phyloP scores from a whole-genome alignment of 2,113 vertebrate genomes.

The Hemicordylus capensis region DNA sequence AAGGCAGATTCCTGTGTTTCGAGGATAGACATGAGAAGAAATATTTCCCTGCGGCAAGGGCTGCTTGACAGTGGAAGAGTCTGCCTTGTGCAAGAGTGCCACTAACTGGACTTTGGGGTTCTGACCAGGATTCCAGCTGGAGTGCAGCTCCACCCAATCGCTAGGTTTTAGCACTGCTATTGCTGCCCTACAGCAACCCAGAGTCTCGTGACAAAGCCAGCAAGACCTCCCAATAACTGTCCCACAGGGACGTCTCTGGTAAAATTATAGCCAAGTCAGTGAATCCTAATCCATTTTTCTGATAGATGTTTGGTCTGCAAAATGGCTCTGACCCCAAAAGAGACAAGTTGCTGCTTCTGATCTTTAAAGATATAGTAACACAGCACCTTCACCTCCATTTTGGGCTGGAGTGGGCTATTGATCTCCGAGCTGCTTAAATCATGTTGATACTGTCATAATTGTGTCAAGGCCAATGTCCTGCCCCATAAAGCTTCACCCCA shows the following conservation, averaged over 20 bases:
- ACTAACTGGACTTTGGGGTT: background rate
- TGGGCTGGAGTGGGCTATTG: constrained; percentile 61
- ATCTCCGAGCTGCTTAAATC: constrained; percentile 63
- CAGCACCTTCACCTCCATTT: constrained; percentile 52
- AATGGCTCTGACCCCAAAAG: constrained; percentile 44
- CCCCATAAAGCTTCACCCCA: constrained; percentile 54
- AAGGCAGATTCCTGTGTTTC: no score
- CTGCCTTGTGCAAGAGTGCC: no score
- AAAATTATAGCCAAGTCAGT: background rate
- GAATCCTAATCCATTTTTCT: constrained; percentile 24
- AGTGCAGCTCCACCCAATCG: background rate
- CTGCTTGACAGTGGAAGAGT: no score
- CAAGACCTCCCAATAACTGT: background rate
- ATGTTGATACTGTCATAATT: constrained; percentile 66
- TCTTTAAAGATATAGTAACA: constrained; percentile 36
- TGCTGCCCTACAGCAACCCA: background rate
- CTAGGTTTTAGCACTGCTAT: background rate
- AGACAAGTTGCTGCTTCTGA: constrained; percentile 54
- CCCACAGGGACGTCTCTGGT: background rate
- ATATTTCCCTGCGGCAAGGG: no score
- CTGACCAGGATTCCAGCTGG: no score
- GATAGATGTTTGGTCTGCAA: constrained; percentile 37
- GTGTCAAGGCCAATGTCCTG: constrained; percentile 45
- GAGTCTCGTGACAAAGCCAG: background rate
- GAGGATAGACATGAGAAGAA: no score